Conservation (phyloP, 2,888 invertebrate genomes). For the Acleris holmiana region DNA sequence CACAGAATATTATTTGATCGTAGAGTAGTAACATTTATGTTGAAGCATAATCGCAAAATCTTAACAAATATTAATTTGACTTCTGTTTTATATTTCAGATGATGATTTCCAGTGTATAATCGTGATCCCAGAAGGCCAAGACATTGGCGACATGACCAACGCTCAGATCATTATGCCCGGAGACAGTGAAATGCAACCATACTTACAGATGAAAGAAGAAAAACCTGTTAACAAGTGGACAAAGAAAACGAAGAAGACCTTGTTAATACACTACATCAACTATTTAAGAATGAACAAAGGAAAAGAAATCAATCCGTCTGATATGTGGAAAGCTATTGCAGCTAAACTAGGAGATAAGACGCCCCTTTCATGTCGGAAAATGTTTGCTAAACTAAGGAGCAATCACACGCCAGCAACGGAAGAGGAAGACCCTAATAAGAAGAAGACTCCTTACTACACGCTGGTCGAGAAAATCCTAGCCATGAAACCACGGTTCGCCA, state of each 20-base stretch:
- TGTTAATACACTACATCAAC: constrained; percentile 64
- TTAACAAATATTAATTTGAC: background rate
- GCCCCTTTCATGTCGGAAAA: constrained; percentile 59
- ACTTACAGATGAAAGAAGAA: constrained; percentile 33
- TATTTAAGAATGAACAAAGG: constrained; percentile 61
- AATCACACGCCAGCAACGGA: constrained; percentile 47
- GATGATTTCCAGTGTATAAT: constrained; percentile 77
- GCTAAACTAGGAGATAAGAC: constrained; percentile 59
- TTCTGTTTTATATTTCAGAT: constrained; percentile 56
- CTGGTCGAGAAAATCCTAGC: constrained; percentile 62
- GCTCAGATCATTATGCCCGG: constrained; percentile 54
- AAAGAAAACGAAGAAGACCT: constrained; percentile 58
- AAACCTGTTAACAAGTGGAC: constrained; percentile 59
- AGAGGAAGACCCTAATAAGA: constrained; percentile 44
- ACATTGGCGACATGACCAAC: constrained; percentile 53
- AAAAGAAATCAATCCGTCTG: constrained; percentile 56
- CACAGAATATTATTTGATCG: constrained; percentile 4
- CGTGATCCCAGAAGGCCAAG: constrained; percentile 72
- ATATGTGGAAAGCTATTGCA: constrained; percentile 70
- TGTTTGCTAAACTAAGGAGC: constrained; percentile 63
- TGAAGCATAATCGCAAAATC: background rate
- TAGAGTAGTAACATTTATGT: constrained; percentile 20
- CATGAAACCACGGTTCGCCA: constrained; percentile 61
- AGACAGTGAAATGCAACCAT: constrained; percentile 29
- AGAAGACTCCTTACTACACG: constrained; percentile 49